Evolutionary conservation across 2,888 invertebrate genomes (phyloP), one percentile per base, ranked within the genome.

Genomic region (Oscheius sp.): DNA sequence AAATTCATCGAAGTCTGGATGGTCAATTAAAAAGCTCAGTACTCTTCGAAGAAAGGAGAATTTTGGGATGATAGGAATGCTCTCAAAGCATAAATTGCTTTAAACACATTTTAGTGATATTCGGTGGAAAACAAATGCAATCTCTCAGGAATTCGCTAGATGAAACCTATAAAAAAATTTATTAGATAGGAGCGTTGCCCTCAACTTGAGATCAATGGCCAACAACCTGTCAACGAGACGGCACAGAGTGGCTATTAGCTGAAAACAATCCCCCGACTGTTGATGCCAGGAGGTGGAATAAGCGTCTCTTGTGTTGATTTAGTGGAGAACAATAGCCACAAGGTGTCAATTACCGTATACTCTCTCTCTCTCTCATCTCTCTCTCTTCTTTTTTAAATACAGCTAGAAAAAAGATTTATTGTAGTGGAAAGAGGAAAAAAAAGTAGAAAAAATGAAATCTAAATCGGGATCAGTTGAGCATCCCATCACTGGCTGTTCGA

Each of bases 311-410:
- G 12, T 42, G 52, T 52, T 27, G 25, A 27, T 52, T 52, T 52
- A 52, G 52, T n/a, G 10, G 52, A 27, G 29, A 10, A 52, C 52
- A 52, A 52, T 52, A 29, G 17, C 42, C 42, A 15, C 42, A 52
- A 27, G 52, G 52, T 52, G 52, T 52, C 52, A 52, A 52, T 52
- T 52, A 52, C 52, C 52, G 52, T 52, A 52, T 52, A 27, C 15
- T 20, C 29, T 29, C 48, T 23, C 48, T 23, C 23, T 23, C 23
- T 20, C 23, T 3, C 25, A 25, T 42, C 42, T 20, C 8, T 37
- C 37, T 8, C 10, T 37, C 10, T 37, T 15, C 37, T 15, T 37
- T 37, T 37, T 10, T 42, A 15, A 42, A 10, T 17, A 42, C 52
- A 2, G 2, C n/a, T 12, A 27, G 5, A 52, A 10, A 25, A 15